phyloP scores from a whole-genome alignment of 1,140 invertebrate species.

The Polypedilum pembai region DNA sequence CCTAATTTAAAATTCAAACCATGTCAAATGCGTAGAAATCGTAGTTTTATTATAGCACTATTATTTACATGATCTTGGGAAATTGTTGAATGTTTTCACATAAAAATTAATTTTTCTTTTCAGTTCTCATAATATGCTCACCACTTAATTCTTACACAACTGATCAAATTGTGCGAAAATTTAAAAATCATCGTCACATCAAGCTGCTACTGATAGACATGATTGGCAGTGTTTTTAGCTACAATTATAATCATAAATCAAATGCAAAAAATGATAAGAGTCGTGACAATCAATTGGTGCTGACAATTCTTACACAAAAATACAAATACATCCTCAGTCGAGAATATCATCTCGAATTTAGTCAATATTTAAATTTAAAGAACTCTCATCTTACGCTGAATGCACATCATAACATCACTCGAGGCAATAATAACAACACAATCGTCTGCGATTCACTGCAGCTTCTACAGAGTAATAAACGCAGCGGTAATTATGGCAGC shows the following conservation, averaged over 20 bases:
- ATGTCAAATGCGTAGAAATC: slow-evolving; percentile 7
- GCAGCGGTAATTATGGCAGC: background rate
- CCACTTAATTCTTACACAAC: slow-evolving; percentile 21
- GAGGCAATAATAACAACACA: background rate
- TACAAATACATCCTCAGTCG: slow-evolving; percentile 40
- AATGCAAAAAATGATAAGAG: slow-evolving; percentile 30
- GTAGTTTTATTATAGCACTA: background rate
- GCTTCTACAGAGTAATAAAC: background rate
- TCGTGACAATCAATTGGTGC: slow-evolving; percentile 36
- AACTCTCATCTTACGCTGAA: background rate
- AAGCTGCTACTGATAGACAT: slow-evolving; percentile 42
- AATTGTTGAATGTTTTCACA: background rate
- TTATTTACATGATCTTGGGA: background rate
- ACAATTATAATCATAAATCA: slow-evolving; percentile 40
- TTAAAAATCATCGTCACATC: slow-evolving; percentile 32
- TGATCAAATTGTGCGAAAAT: background rate
- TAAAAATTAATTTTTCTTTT: slow-evolving; percentile 16
- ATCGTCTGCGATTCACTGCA: background rate
- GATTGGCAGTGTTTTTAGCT: slow-evolving; percentile 40
- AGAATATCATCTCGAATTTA: slow-evolving; percentile 24
- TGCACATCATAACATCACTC: background rate
- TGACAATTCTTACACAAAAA: slow-evolving; percentile 42
- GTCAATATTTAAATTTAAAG: slow-evolving; percentile 19
- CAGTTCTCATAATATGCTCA: slow-evolving; percentile 30
- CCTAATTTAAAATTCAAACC: slow-evolving; percentile 4